phyloP scores from a whole-genome alignment of 2,113 vertebrate species.

The Rostratula benghalensis region DNA sequence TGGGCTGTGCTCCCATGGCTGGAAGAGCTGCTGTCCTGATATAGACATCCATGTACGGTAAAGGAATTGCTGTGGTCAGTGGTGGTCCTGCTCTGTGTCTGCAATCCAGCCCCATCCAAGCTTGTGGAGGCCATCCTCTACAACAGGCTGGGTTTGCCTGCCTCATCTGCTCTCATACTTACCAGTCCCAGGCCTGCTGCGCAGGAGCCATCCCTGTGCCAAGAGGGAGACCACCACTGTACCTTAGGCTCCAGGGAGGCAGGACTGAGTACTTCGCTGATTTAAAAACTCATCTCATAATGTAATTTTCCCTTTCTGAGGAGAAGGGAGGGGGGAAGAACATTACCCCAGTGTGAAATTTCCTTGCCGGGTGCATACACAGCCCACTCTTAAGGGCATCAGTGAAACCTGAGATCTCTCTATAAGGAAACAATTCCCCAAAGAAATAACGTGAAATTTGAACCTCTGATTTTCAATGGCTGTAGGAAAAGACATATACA shows the following conservation, averaged over 20 bases:
- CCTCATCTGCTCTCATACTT: background rate
- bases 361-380: background rate
- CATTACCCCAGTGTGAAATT: background rate
- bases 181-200: background rate
- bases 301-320: background rate
- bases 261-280: background rate
- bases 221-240: background rate
- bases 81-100: background rate
- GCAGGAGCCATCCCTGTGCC: background rate
- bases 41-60: fast-evolving
- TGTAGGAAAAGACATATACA: background rate
- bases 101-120: background rate
- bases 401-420: background rate
- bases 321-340: background rate
- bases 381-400: background rate
- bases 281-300: background rate
- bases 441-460: background rate
- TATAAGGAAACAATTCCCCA: background rate
- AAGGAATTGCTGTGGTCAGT: background rate
- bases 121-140: fast-evolving
- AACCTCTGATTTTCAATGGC: background rate
- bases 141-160: background rate
- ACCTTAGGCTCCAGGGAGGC: background rate
- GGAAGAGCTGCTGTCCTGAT: background rate
- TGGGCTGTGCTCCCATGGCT: background rate